phyloP scores from a whole-genome alignment of 2,888 invertebrate species.

The Heliconius hortense region DNA sequence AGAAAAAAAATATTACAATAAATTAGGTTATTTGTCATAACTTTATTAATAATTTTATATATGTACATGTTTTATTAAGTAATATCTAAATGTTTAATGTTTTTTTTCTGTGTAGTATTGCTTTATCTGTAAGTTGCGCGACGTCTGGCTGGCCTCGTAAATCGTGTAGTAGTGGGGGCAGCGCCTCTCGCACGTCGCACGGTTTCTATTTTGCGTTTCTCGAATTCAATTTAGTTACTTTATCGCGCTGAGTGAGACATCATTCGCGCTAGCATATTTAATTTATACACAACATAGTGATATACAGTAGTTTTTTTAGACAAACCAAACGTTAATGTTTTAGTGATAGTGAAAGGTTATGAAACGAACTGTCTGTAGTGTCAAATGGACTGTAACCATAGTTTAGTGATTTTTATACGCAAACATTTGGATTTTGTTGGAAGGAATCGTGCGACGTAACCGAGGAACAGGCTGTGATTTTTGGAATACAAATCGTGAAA shows the following conservation, averaged over 20 bases:
- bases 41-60: neutral
- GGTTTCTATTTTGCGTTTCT: slow-evolving; percentile 82
- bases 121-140: slow-evolving; percentile 60
- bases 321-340: slow-evolving; percentile 52
- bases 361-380: slow-evolving; percentile 57
- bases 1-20: too few species aligned
- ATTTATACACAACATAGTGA: slow-evolving; percentile 65
- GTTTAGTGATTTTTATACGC: slow-evolving; percentile 63
- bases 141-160: slow-evolving; percentile 78
- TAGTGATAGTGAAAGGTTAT: slow-evolving; percentile 60
- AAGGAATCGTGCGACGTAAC: slow-evolving; percentile 51
- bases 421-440: slow-evolving; percentile 62
- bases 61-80: neutral
- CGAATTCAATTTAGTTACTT: slow-evolving; percentile 75
- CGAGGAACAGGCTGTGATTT: slow-evolving; percentile 63
- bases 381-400: slow-evolving; percentile 59
- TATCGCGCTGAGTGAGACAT: slow-evolving; percentile 67
- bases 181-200: slow-evolving; percentile 73
- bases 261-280: slow-evolving; percentile 70
- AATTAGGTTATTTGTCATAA: too few species aligned
- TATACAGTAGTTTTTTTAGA: slow-evolving; percentile 57
- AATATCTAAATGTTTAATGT: neutral
- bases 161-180: slow-evolving; percentile 70
- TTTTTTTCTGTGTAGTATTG: slow-evolving; percentile 37
- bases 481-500: slow-evolving; percentile 52